Percentiles rank a stretch among this genome's conserved stretches.
phyloP scores from a whole-genome alignment of 2,888 invertebrate genomes.

The Dynastes hyllus region DNA sequence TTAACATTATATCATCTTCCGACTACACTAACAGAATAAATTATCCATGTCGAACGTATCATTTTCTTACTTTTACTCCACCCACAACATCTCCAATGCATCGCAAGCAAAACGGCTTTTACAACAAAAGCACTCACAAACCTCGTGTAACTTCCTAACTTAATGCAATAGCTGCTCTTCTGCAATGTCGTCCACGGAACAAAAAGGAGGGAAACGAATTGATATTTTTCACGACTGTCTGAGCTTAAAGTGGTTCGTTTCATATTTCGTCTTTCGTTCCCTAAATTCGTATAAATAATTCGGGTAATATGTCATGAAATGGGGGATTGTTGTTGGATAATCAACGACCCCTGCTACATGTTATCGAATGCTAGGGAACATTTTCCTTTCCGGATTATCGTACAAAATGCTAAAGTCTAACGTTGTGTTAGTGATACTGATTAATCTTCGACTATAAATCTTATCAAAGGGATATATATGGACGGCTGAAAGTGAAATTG shows the following conservation, averaged over 20 bases:
- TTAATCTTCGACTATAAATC: background rate
- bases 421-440: background rate
- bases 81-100: background rate
- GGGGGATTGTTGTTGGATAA: conserved; percentile 21
- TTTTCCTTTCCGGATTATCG: background rate
- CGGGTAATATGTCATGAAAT: conserved; percentile 34
- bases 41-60: conserved; percentile 1
- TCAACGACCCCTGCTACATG: conserved; percentile 28
- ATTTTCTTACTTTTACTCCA: conserved; percentile 1
- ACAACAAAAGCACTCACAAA: conserved; percentile 16
- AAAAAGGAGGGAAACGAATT: conserved; percentile 12
- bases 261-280: background rate
- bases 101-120: background rate
- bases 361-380: background rate
- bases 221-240: conserved; percentile 30
- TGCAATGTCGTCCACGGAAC: background rate
- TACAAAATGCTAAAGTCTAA: background rate
- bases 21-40: background rate
- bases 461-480: background rate
- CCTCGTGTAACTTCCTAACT: conserved; percentile 1
- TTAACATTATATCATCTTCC: background rate
- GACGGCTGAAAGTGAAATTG: background rate
- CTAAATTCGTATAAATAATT: conserved; percentile 7
- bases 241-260: conserved; percentile 6
- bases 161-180: conserved; percentile 6